Base-by-base conservation (phyloP, 2,797 vertebrate species). In the Hyperoplus immaculatus region DNA sequence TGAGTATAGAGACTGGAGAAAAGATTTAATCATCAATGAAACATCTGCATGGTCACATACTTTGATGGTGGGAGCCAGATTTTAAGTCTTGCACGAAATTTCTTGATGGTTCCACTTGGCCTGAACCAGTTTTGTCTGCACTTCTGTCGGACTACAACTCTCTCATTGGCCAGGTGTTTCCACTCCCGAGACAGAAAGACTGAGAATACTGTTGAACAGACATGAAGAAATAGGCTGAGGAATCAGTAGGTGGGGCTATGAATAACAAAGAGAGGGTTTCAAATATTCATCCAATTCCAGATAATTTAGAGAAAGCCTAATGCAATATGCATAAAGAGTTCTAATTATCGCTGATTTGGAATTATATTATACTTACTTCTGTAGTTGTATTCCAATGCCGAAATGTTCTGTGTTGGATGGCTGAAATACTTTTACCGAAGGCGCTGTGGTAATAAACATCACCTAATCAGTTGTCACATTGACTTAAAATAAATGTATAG, bases 341-440 rank as follows among this genome's bases (percentile, higher is more conserved):
- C 1, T 14, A 36, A 16, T 14, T 29, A 51, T 39, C n/a, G n/a
- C 8, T 21, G 13, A 4, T 60, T 64, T 36, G 2, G 77, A 21
- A 21, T 21, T 21, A 21, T 21, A 21, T 21, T 21, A 49, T 38
- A 82, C 95, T 97, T 90, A 99, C 98, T 96, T 98, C 91, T 99
- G 96, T 77, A 99, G 92, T 85, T 99, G 97, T 84, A 97, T 94
- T 56, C 96, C 97, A 75, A 98, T 80, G 80, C 96, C 95, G 49
- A 98, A 99, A 64, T 95, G 88, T 70, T 98, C 96, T 78, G 93
- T 95, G 90, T 96, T 97, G 61, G 97, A 98, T 0, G 96, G 96
- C 89, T 99, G 98, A 88, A 98, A 98, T 86, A 99, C 97, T 72
- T 99, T 95, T 8, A 99, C 97, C 71, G 97, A 96, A 0, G 98